phyloP scores from a whole-genome alignment of 2,888 invertebrate species.

The Auanema freiburgensis region DNA sequence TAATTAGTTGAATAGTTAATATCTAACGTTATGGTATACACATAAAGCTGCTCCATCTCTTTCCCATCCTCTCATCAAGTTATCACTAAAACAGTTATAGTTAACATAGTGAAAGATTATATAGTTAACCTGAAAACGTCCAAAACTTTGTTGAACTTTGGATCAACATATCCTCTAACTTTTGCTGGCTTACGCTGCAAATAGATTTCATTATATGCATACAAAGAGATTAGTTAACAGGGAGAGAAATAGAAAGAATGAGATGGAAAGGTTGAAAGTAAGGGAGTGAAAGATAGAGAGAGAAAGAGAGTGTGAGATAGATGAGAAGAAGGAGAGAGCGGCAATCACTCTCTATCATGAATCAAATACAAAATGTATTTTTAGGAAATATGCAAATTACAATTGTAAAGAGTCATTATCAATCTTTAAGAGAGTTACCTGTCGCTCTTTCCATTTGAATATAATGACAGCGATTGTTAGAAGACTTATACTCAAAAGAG shows the following conservation, averaged over 20 bases:
- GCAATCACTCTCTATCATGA: too few species aligned
- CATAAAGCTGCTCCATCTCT: conserved; percentile 61
- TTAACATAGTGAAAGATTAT: neutral
- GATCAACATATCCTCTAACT: conserved; percentile 14
- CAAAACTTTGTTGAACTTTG: conserved; percentile 10
- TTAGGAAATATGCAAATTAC: neutral
- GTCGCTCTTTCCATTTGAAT: conserved; percentile 2
- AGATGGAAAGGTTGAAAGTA: neutral
- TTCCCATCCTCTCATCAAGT: conserved; percentile 57
- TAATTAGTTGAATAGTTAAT: neutral
- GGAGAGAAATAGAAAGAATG: neutral
- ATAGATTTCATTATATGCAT: conserved; percentile 2
- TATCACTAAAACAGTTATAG: conserved; percentile 41
- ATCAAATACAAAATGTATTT: neutral
- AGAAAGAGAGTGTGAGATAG: too few species aligned
- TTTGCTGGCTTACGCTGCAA: neutral
- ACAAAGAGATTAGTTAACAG: neutral
- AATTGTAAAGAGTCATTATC: neutral
- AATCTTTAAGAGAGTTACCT: neutral
- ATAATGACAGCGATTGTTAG: neutral
- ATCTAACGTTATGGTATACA: conserved; percentile 62
- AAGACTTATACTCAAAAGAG: too few species aligned
- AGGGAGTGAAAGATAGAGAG: too few species aligned
- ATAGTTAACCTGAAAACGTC: conserved; percentile 12
- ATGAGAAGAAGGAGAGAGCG: too few species aligned